A percentile compares a stretch with the other conserved stretches of the same genome.
phyloP scores from a whole-genome alignment of 2,113 vertebrate genomes.

The Lepisosteus oculatus region DNA sequence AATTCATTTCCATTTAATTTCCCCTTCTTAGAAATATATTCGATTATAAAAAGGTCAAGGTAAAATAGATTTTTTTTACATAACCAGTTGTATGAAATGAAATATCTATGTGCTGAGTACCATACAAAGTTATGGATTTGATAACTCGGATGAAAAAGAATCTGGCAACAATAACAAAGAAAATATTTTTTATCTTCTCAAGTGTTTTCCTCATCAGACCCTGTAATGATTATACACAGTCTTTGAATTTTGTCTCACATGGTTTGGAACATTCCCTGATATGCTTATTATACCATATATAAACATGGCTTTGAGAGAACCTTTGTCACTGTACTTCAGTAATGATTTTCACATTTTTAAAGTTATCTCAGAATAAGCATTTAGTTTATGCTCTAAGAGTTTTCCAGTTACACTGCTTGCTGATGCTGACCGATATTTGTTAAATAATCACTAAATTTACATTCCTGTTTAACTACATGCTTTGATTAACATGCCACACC shows the following conservation, averaged over 20 bases:
- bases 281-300: constrained; percentile 1
- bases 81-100: not conserved
- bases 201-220: constrained; percentile 7
- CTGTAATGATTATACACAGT: constrained; percentile 9
- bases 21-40: constrained; percentile 13
- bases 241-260: constrained; percentile 1
- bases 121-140: constrained; percentile 14
- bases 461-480: constrained; percentile 18
- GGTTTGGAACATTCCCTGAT: not conserved
- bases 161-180: not conserved
- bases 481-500: constrained; percentile 12
- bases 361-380: not conserved
- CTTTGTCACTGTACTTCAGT: not conserved
- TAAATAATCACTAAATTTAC: not conserved
- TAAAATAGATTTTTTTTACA: constrained; percentile 18
- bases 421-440: not conserved
- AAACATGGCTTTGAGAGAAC: constrained; percentile 14
- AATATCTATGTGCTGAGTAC: not conserved
- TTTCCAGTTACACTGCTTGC: not conserved
- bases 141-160: not conserved
- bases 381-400: not conserved
- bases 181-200: not conserved
- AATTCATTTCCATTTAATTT: not conserved
- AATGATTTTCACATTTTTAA: not conserved
- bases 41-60: constrained; percentile 10